Evolutionary conservation across 2,797 vertebrate species (phyloP).

Genomic region (Mormyrus hasselquistii): DNA sequence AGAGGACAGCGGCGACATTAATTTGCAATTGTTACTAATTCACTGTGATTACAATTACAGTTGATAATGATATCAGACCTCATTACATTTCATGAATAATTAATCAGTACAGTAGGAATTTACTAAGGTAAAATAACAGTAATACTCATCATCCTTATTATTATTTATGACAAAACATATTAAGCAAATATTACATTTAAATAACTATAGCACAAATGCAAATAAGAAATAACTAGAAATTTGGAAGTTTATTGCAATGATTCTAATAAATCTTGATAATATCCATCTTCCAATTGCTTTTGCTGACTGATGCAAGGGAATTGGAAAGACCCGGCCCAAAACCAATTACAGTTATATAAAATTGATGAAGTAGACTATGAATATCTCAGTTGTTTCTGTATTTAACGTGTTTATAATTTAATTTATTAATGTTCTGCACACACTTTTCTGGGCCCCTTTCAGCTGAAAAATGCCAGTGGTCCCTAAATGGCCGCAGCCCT

Average conservation of each 20-base stretch:
- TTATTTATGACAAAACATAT: not conserved
- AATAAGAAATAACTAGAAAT: not conserved
- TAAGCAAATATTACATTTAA: not conserved
- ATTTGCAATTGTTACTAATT: not conserved
- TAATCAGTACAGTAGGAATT: not conserved
- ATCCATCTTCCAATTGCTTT: not conserved
- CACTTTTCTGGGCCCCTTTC: not conserved
- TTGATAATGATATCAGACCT: not conserved
- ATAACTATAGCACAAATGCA: not conserved
- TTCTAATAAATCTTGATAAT: not conserved
- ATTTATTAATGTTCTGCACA: not conserved
- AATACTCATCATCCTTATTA: not conserved
- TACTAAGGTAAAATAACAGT: not conserved
- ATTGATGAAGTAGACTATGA: not conserved
- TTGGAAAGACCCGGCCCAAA: not conserved
- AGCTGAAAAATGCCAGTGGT: not conserved
- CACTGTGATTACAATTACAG: not conserved
- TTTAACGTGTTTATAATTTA: not conserved
- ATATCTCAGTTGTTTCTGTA: not conserved
- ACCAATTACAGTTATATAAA: not conserved
- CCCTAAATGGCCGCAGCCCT: slow-evolving; percentile 25
- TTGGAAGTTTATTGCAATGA: not conserved
- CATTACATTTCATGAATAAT: slow-evolving; percentile 3
- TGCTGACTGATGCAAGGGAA: not conserved
- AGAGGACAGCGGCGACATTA: not conserved